phyloP scores from a whole-genome alignment of 2,888 invertebrate genomes.

The Acanthosepion lycidas region DNA sequence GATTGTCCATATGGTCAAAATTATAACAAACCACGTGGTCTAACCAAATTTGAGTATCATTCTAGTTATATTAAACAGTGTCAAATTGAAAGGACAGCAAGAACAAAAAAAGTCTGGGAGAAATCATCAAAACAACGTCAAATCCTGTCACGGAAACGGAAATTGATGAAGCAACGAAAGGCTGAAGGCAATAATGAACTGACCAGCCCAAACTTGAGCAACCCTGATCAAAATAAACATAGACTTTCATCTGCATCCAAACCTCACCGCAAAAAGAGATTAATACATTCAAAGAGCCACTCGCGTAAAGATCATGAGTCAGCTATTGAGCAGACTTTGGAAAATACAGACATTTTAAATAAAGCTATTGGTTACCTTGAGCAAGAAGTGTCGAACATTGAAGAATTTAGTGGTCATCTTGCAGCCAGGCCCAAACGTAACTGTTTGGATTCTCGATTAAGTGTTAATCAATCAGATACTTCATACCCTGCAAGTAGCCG shows the following conservation, averaged over 20 bases:
- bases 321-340: background rate
- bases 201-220: background rate
- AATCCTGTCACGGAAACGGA: conserved; percentile 24
- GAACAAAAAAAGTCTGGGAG: conserved; percentile 39
- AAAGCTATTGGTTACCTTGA: conserved; percentile 14
- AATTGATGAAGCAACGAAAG: conserved; percentile 36
- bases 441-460: conserved; percentile 35
- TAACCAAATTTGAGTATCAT: conserved; percentile 40
- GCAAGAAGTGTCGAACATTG: background rate
- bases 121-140: conserved; percentile 36
- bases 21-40: conserved; percentile 40
- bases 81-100: conserved; percentile 37
- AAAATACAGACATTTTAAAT: conserved; percentile 35
- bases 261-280: conserved; percentile 21
- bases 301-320: background rate
- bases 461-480: background rate
- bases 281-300: conserved; percentile 33
- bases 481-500: conserved; percentile 37
- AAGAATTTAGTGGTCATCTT: background rate
- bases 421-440: background rate
- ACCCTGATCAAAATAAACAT: background rate
- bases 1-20: conserved; percentile 44
- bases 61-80: conserved; percentile 38
- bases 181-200: background rate
- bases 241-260: background rate